Evolutionary conservation across 2,888 invertebrate genomes (phyloP).

Genomic region (Strigamia maritima): DNA sequence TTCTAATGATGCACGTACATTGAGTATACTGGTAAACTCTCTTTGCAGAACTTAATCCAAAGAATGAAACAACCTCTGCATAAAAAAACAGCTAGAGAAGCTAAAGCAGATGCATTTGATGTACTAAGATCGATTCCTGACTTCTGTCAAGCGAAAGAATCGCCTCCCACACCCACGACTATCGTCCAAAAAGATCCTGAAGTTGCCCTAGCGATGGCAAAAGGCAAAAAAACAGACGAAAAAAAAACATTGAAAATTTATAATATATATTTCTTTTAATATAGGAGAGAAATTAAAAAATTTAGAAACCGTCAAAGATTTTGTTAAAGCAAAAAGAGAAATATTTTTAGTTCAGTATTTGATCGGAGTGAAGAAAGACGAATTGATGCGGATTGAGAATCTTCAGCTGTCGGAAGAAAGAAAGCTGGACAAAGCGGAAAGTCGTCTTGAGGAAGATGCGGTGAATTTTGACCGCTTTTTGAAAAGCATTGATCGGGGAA

Average conservation of each 20-base stretch:
- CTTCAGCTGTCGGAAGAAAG: background rate
- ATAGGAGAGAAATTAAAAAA: slow-evolving; percentile 27
- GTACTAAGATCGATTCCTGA: background rate
- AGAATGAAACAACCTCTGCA: slow-evolving; percentile 2
- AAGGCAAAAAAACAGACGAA: too few relatives aligned
- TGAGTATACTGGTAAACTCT: too few relatives aligned
- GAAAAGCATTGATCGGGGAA: background rate
- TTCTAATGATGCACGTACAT: too few relatives aligned
- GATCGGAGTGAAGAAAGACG: slow-evolving; percentile 35
- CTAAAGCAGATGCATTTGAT: background rate
- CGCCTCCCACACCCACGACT: background rate
- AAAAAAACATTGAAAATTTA: too few relatives aligned
- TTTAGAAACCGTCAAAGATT: background rate
- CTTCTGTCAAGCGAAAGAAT: background rate
- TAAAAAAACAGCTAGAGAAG: background rate
- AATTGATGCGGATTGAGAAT: background rate
- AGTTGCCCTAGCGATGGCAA: slow-evolving; percentile 17
- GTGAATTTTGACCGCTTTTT: slow-evolving; percentile 9
- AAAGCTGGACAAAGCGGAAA: background rate
- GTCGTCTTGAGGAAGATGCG: slow-evolving; percentile 2
- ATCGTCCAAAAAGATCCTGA: background rate
- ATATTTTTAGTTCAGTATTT: slow-evolving; percentile 22
- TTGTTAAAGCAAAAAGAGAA: background rate
- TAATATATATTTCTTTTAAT: background rate
- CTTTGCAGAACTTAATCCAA: background rate